Conservation (phyloP, 2,113 vertebrate species). For the Gymnarchus niloticus region DNA sequence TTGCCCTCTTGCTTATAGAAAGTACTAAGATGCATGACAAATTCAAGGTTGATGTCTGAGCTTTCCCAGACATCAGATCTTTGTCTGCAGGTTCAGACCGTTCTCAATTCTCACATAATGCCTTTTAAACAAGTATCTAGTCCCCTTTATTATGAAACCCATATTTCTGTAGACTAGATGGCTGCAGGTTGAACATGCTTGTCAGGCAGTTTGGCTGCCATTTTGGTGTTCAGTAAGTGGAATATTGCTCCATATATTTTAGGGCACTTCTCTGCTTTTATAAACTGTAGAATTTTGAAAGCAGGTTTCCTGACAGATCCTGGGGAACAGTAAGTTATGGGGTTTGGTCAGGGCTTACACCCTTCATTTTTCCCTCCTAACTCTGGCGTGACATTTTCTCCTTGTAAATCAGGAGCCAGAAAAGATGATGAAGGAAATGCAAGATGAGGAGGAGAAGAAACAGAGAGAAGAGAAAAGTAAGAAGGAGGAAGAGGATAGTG, state of each 20-base stretch:
- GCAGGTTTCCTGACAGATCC: no score
- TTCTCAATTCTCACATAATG: not conserved
- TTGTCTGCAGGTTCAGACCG: not conserved
- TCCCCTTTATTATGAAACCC: not conserved
- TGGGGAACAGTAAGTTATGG: no score
- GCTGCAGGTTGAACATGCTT: no score
- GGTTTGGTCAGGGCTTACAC: no score
- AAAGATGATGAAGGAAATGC: slow-evolving; percentile 68
- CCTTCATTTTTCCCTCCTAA: not conserved
- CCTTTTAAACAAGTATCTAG: no score
- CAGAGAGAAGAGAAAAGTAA: slow-evolving; percentile 53
- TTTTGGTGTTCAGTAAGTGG: no score
- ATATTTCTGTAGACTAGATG: not conserved
- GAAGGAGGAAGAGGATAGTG: slow-evolving; percentile 36
- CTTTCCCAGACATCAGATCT: not conserved
- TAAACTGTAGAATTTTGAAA: no score
- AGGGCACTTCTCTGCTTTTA: no score
- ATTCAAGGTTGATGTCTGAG: not conserved
- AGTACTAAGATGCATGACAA: no score
- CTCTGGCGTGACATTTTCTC: not conserved
- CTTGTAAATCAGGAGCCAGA: slow-evolving; percentile 63
- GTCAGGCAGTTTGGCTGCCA: no score
- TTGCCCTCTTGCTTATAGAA: no score
- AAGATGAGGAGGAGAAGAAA: slow-evolving; percentile 66
- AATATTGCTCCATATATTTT: no score